phyloP scores from a whole-genome alignment of 1,140 invertebrate species.

The Plectrocnemia conspersa region DNA sequence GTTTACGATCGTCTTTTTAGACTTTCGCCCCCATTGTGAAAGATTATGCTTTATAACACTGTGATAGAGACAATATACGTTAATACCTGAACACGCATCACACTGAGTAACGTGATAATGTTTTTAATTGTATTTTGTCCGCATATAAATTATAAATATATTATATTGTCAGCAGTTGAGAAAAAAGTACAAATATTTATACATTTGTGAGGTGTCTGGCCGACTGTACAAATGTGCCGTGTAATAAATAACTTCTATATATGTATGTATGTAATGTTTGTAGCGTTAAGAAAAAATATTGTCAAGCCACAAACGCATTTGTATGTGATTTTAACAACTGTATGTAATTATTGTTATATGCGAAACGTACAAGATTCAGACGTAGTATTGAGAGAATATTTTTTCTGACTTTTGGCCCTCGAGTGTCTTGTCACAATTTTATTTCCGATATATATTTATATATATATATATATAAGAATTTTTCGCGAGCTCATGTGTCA shows the following conservation, averaged over 20 bases:
- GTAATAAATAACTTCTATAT: background rate
- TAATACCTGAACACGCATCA: conserved; percentile 34
- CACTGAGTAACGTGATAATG: conserved; percentile 34
- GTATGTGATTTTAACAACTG: conserved; percentile 7
- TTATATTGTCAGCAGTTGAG: conserved; percentile 29
- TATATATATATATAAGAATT: conserved; percentile 26
- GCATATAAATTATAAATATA: conserved; percentile 24
- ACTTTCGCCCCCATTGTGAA: background rate
- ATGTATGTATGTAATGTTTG: conserved; percentile 9
- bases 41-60: conserved; percentile 35
- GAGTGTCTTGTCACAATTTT: conserved; percentile 26
- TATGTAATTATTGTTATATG: background rate
- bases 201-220: conserved; percentile 34
- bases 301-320: conserved; percentile 21
- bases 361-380: conserved; percentile 1
- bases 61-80: conserved; percentile 36
- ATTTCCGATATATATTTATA: no score
- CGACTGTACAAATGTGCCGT: conserved; percentile 26
- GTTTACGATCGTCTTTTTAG: background rate
- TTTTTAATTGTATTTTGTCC: conserved; percentile 32
- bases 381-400: background rate
- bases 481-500: conserved; percentile 29
- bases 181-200: conserved; percentile 36
- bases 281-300: conserved; percentile 20
- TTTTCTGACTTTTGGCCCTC: background rate